A percentile compares a stretch with the other conserved stretches of the same genome.
phyloP scores from a whole-genome alignment of 2,888 invertebrate genomes.

The Catotricha subobsoleta region DNA sequence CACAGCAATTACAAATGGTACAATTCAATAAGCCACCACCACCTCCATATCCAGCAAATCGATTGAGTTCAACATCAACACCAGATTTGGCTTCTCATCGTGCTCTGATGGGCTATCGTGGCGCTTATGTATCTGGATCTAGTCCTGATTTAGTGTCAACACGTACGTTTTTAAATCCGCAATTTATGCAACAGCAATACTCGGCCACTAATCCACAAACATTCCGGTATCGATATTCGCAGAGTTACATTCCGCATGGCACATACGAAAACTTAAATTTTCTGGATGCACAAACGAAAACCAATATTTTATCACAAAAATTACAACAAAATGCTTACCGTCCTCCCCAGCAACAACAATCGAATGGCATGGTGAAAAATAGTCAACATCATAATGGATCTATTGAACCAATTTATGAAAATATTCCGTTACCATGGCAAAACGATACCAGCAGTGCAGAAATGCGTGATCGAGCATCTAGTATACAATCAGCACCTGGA shows the following conservation, averaged over 20 bases:
- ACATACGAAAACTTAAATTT: slow-evolving; percentile 56
- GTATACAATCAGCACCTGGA: slow-evolving; percentile 54
- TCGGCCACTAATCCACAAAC: slow-evolving; percentile 4
- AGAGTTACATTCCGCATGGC: slow-evolving; percentile 37
- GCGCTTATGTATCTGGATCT: slow-evolving; percentile 48
- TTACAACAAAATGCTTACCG: slow-evolving; percentile 44
- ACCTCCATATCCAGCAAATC: slow-evolving; percentile 63
- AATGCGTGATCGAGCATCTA: slow-evolving; percentile 37
- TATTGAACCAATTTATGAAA: slow-evolving; percentile 67
- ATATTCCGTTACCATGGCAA: slow-evolving; percentile 54
- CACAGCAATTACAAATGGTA: slow-evolving; percentile 27
- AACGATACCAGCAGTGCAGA: slow-evolving; percentile 13
- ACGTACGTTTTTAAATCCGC: slow-evolving; percentile 37
- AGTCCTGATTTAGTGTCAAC: slow-evolving; percentile 64
- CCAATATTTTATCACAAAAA: slow-evolving; percentile 36
- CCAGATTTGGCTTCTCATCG: slow-evolving; percentile 60
- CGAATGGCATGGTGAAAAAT: slow-evolving; percentile 1
- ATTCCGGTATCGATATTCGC: slow-evolving; percentile 20
- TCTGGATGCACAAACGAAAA: slow-evolving; percentile 36
- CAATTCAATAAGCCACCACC: slow-evolving; percentile 53
- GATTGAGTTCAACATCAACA: slow-evolving; percentile 65
- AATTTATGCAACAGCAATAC: slow-evolving; percentile 4
- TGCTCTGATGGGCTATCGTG: slow-evolving; percentile 23
- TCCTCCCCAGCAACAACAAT: slow-evolving; percentile 20
- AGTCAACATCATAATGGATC: slow-evolving; percentile 29